Conservation (phyloP, 2,888 invertebrate genomes). For the Lomographa bimaculata region DNA sequence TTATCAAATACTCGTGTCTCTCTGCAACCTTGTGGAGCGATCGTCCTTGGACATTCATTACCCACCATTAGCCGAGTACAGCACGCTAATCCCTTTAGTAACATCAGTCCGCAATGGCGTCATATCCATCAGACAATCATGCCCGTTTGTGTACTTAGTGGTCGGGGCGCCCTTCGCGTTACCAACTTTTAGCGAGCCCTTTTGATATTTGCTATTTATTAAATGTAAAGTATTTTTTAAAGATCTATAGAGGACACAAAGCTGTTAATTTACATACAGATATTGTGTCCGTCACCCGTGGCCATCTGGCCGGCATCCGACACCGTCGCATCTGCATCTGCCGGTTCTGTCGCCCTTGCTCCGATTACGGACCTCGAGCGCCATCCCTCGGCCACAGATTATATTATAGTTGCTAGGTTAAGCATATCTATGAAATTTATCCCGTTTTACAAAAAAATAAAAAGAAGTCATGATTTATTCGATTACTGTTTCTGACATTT, state of each 20-base stretch:
- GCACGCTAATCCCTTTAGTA: constrained; percentile 26
- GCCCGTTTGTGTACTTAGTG: neutral
- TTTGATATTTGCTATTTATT: too few species aligned
- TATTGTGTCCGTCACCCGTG: constrained; percentile 4
- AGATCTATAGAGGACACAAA: constrained; percentile 5
- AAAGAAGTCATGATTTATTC: too few species aligned
- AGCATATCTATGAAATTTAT: too few species aligned
- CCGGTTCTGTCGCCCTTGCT: constrained; percentile 37
- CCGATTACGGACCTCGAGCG: constrained; percentile 25
- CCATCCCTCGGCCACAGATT: too few species aligned
- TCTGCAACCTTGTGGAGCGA: constrained; percentile 4
- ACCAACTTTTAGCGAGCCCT: too few species aligned
- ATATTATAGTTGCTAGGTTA: too few species aligned
- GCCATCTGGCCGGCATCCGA: constrained; percentile 42
- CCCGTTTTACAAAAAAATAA: too few species aligned
- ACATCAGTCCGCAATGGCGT: constrained; percentile 14
- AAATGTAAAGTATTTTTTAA: too few species aligned
- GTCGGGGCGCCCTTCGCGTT: too few species aligned
- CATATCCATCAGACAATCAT: constrained; percentile 2
- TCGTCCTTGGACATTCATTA: constrained; percentile 32
- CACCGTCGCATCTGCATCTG: constrained; percentile 41
- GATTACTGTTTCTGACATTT: too few species aligned
- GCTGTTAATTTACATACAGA: constrained; percentile 2
- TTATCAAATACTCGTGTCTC: too few species aligned
- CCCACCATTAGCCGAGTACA: constrained; percentile 23